phyloP scores from a whole-genome alignment of 2,113 vertebrate species.

The Procapra przewalskii region DNA sequence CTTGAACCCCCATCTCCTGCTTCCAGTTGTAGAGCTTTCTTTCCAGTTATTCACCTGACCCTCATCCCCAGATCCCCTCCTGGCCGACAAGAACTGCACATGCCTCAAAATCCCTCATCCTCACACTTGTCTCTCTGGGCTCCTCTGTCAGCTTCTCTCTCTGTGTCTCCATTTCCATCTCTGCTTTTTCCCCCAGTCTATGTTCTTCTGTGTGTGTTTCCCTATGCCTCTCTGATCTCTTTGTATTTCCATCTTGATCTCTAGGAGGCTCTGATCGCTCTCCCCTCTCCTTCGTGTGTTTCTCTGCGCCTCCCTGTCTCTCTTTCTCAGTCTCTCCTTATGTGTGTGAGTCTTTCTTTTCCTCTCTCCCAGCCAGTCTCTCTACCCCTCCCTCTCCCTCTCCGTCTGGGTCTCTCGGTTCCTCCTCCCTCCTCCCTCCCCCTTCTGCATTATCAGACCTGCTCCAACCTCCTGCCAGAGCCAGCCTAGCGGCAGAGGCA shows the following conservation, averaged over 20 bases:
- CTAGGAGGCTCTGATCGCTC: not conserved
- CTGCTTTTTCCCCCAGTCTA: not conserved
- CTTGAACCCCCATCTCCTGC: not conserved
- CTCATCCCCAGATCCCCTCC: not conserved
- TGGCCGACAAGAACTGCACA: not conserved
- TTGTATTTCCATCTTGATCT: constrained; percentile 19
- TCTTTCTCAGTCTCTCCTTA: constrained; percentile 31
- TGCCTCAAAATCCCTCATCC: not conserved
- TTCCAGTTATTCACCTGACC: not conserved
- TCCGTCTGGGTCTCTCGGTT: constrained; percentile 59
- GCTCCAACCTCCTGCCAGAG: constrained; percentile 71
- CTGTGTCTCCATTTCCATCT: not conserved
- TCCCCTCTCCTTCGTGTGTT: not conserved
- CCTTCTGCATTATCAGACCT: constrained; percentile 70
- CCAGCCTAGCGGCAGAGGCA: constrained; percentile 64
- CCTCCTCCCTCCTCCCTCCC: constrained; percentile 66
- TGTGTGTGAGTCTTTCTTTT: constrained; percentile 18
- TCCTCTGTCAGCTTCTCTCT: not conserved
- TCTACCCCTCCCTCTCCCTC: constrained; percentile 9
- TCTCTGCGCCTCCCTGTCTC: constrained; percentile 2
- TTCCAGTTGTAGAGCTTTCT: not conserved
- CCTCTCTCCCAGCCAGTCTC: constrained; percentile 20
- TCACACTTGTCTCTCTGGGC: not conserved
- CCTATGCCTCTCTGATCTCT: constrained; percentile 50
- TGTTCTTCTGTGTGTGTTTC: constrained; percentile 20